Base-by-base conservation (phyloP, 37 sponge, comb jelly and placozoan species). In the Aplysina aerophoba region DNA sequence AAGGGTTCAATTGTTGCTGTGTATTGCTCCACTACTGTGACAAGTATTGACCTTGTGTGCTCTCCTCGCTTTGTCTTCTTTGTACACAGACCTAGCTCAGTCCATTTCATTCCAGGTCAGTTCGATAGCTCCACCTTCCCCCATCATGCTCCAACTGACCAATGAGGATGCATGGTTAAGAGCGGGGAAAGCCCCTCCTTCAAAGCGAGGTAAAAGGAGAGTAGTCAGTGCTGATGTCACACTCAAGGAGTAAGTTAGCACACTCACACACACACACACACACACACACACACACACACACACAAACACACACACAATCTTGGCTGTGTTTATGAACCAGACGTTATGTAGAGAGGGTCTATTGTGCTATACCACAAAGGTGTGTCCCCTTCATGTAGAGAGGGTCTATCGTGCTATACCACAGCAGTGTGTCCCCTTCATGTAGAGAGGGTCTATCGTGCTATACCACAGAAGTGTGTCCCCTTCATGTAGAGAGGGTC, bases 101-200 rank as follows among this genome's bases (percentile, higher is more conserved):
- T 35, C 81, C 81, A 84, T 87, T 60, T 85, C 88, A 4, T 91
- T 87, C 87, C 83, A 84, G 58, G 73, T 84, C 24, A 87, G 88
- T 58, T 87, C 91, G 55, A 4, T 67, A 25, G 84, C 84, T 0
- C 91, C 85, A 0, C 91, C 91, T 13, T 91, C 91, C 0, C 91
- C 88, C 81, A 87, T 91, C 31, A 35, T 71, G 73, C 4, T 71
- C 36, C n/a, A 71, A 35, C 37, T 71, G 34, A 35, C 37, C 3
- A 35, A 71, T 35, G 20, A 35, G 37, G 73, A 71, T 71, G 33
- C 37, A 34, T 6, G 17, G 4, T 28, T 71, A 20, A 15, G 37
- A 34, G 73, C 2, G 30, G 73, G 20, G 20, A 36, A 30, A 21
- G 33, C 34, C 2, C 73, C 73, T 20, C 73, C 73, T 35, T 59